Conservation (phyloP, 1,140 invertebrate species). For the Helicoverpa zea region DNA sequence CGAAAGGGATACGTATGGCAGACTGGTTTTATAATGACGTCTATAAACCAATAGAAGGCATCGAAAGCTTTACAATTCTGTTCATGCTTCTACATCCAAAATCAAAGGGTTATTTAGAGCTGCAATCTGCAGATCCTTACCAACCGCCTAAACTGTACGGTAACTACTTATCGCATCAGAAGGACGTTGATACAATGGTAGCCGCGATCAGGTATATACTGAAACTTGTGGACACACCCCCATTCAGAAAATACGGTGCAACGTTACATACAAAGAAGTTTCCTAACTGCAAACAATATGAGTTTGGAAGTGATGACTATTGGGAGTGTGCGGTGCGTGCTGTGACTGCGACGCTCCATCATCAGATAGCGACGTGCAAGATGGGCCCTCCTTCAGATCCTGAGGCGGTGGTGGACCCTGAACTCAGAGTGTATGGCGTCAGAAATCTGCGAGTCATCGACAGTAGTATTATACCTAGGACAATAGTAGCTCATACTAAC, state of each 20-base stretch:
- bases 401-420: conserved; percentile 91
- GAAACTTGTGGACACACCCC: conserved; percentile 87
- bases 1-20: conserved; percentile 86
- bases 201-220: conserved; percentile 90
- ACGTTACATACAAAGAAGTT: conserved; percentile 87
- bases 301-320: conserved; percentile 89
- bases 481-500: conserved; percentile 91
- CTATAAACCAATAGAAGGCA: conserved; percentile 87
- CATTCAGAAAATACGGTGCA: conserved; percentile 88
- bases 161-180: conserved; percentile 90
- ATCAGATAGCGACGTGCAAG: conserved; percentile 91
- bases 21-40: conserved; percentile 88
- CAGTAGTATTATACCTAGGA: conserved; percentile 91
- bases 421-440: conserved; percentile 91
- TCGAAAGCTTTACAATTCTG: conserved; percentile 89
- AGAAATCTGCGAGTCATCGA: conserved; percentile 91
- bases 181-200: conserved; percentile 90
- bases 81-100: conserved; percentile 92
- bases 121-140: conserved; percentile 91
- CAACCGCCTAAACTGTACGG: conserved; percentile 92
- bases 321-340: conserved; percentile 92
- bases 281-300: conserved; percentile 87
- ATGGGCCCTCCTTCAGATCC: conserved; percentile 91
- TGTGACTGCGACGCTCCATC: conserved; percentile 89
- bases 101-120: conserved; percentile 90